Conservation (phyloP, 1,140 invertebrate species). For the Pseudachorutes palmiensis region DNA sequence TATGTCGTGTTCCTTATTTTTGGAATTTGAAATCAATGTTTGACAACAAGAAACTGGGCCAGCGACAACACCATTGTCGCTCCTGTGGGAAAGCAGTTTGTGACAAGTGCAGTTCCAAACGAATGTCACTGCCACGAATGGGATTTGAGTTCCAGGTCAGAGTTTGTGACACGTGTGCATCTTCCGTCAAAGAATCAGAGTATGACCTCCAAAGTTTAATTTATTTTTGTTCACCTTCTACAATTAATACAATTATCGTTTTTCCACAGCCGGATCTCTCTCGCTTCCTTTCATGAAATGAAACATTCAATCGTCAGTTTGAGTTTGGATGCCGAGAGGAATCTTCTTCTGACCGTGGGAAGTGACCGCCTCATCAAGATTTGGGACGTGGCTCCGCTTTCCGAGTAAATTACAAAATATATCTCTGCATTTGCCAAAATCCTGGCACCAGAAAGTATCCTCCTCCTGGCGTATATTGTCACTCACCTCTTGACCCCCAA, state of each 20-base stretch:
- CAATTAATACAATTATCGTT: conserved; percentile 9
- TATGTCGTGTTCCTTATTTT: conserved; percentile 90
- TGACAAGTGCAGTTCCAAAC: conserved; percentile 78
- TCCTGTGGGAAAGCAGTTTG: conserved; percentile 87
- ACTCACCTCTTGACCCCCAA: background rate
- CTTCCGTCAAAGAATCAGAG: conserved; percentile 74
- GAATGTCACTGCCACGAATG: conserved; percentile 83
- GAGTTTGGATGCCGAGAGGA: conserved; percentile 77
- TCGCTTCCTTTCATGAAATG: conserved; percentile 90
- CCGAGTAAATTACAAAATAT: background rate
- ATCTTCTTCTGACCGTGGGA: conserved; percentile 72
- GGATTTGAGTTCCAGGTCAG: conserved; percentile 96
- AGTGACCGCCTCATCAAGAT: conserved; percentile 91
- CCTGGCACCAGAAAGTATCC: background rate
- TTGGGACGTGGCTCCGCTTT: conserved; percentile 54
- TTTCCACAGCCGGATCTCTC: conserved; percentile 64
- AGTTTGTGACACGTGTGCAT: conserved; percentile 86
- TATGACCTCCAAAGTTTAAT: conserved; percentile 43
- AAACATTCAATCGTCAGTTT: conserved; percentile 84
- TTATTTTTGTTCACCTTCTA: no score
- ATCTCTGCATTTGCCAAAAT: background rate
- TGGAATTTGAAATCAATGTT: conserved; percentile 93
- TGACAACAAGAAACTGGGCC: conserved; percentile 84
- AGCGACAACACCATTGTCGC: conserved; percentile 80
- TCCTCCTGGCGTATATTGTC: no score